A percentile compares a stretch with the other conserved stretches of the same genome.
phyloP scores from a whole-genome alignment of 2,888 invertebrate species.

The Biston stratarius region DNA sequence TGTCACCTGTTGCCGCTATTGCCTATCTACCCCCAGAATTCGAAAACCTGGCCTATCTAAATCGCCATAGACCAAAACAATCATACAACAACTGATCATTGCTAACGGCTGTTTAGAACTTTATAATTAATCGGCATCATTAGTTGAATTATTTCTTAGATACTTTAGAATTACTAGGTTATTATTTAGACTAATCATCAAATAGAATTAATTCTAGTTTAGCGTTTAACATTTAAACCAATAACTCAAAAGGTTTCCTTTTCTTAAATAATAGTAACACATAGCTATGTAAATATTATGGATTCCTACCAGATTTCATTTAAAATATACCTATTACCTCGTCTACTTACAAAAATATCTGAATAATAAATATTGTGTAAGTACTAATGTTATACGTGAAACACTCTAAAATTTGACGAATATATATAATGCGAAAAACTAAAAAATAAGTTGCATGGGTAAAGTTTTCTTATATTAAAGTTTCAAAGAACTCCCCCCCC shows the following conservation, averaged over 20 bases:
- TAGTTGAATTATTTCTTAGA: neutral
- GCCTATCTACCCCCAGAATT: neutral
- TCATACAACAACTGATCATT: conserved; percentile 3
- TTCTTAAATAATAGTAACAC: neutral
- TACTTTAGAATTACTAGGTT: neutral
- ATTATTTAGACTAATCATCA: neutral
- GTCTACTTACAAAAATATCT: too few species aligned
- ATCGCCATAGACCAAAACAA: neutral
- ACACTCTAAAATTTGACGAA: too few species aligned
- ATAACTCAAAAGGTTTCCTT: neutral
- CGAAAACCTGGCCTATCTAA: neutral
- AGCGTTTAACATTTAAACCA: neutral
- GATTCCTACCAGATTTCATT: neutral
- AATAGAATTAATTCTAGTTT: neutral
- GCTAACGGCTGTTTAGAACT: neutral
- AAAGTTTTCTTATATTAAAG: too few species aligned
- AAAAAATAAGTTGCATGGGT: too few species aligned
- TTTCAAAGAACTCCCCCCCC: too few species aligned
- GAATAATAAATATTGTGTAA: too few species aligned
- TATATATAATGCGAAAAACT: too few species aligned
- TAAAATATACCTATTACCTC: too few species aligned
- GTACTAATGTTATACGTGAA: too few species aligned
- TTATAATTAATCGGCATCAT: conserved; percentile 1
- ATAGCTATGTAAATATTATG: neutral
- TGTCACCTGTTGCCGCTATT: neutral